Conservation (phyloP, 2,113 vertebrate genomes). For the Podiceps cristatus region DNA sequence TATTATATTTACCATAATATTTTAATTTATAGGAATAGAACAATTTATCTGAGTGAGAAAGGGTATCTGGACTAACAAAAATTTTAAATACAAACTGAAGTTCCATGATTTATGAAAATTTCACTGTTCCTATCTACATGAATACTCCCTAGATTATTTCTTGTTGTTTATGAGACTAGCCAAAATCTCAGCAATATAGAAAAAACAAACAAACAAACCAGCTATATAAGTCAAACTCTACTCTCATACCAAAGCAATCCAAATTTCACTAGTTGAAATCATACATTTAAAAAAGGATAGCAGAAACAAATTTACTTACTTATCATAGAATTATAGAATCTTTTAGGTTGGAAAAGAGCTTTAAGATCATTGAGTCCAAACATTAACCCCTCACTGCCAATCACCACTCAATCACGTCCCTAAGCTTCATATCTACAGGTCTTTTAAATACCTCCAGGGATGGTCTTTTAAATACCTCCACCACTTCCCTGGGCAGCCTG, state of each 20-base stretch:
- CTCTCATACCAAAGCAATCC: background rate
- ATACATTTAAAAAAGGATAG: background rate
- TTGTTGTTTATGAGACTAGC: background rate
- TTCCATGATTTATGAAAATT: slow-evolving; percentile 1
- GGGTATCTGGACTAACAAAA: background rate
- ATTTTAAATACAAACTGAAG: background rate
- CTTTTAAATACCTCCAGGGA: too few relatives aligned
- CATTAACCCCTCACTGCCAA: too few relatives aligned
- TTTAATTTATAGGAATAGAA: background rate
- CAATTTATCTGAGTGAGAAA: slow-evolving; percentile 7
- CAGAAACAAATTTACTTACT: background rate
- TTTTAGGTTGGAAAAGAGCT: too few relatives aligned
- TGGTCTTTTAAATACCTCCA: too few relatives aligned
- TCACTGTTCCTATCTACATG: background rate
- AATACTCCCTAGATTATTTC: slow-evolving; percentile 7
- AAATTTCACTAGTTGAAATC: background rate
- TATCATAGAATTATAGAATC: too few relatives aligned
- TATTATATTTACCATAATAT: background rate
- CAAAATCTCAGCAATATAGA: background rate
- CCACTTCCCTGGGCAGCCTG: too few relatives aligned
- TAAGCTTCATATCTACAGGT: too few relatives aligned
- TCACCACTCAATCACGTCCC: too few relatives aligned
- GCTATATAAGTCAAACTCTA: background rate
- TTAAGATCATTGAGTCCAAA: too few relatives aligned
- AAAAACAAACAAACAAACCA: background rate